Conservation (phyloP, 1,140 invertebrate genomes). For the Nilaparvata lugens region DNA sequence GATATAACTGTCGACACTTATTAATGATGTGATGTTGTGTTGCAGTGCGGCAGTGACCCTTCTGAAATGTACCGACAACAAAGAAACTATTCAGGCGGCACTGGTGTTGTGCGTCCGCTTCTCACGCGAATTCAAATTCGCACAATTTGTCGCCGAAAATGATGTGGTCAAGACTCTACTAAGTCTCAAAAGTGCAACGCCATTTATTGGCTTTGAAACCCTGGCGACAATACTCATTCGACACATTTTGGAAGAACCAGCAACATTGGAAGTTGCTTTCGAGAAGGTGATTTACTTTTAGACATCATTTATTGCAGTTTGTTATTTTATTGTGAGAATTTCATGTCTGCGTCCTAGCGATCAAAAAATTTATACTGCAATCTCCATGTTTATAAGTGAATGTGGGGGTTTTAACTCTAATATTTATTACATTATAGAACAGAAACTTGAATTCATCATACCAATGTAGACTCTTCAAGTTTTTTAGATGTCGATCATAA, state of each 20-base stretch:
- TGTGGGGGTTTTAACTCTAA: no score
- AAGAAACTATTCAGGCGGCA: slow-evolving; percentile 68
- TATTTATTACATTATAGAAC: no score
- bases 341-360: no score
- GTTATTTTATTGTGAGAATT: no score
- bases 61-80: slow-evolving; percentile 58
- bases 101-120: slow-evolving; percentile 67
- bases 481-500: no score
- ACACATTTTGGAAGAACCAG: slow-evolving; percentile 73
- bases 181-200: slow-evolving; percentile 57
- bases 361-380: no score
- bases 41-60: slow-evolving; percentile 56
- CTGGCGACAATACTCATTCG: slow-evolving; percentile 73
- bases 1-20: no score
- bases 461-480: no score
- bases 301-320: no score
- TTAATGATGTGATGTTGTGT: no score
- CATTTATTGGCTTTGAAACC: slow-evolving; percentile 68
- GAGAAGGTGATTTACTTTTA: slow-evolving; percentile 57
- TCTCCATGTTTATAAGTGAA: no score
- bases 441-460: no score
- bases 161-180: slow-evolving; percentile 66
- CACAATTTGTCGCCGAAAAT: slow-evolving; percentile 61
- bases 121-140: slow-evolving; percentile 66
- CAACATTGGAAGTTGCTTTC: slow-evolving; percentile 66